Evolutionary conservation across 2,888 invertebrate species (phyloP), one percentile per base, ranked within the genome.

Genomic region (Rhodophaea formosa): DNA sequence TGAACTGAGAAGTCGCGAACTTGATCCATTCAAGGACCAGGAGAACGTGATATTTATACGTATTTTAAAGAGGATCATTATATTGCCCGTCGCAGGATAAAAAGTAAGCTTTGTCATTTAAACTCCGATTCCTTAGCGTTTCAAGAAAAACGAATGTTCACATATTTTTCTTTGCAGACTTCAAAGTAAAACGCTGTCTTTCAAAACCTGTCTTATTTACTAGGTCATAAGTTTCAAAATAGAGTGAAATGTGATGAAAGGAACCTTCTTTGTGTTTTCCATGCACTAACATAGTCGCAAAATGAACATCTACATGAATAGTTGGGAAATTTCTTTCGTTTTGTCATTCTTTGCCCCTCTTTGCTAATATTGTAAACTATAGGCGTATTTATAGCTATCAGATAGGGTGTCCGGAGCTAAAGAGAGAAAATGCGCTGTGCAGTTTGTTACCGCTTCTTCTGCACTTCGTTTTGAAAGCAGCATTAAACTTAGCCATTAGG

Each of bases 301-400:
- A 45, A 44, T 49, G 39, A 29, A 29, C 47, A 47, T 39, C 14
- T 53, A 56, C 46, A 54, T 58, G 54, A 56, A 55, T 53, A 58
- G 58, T 59, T 58, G 49, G 49, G 45, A 57, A 59, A 62, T 60
- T 60, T 59, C 58, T 56, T 56, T 56, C 57, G 45, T 57, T 60
- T 60, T 62, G 60, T 58, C 52, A 23, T 45, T 49, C 52, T 51
- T 56, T 58, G 58, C 42, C 47, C 58, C 43, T 35, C 7, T 44
- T 17, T 46, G 12, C 17, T n/a, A 30, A 43, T 57, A 30, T 42
- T 53, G 39, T 12, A 12, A 39, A 39, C 39, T 5, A 23, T 23
- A 23, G 23, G 23, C 23, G 23, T 23, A 23, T 2, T 23, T 23
- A 23, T 5, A 23, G 23, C 23, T 23, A 5, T 23, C 23, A 5